Conservation (phyloP, 2,888 invertebrate species). For the Ormyrus pomaceus region DNA sequence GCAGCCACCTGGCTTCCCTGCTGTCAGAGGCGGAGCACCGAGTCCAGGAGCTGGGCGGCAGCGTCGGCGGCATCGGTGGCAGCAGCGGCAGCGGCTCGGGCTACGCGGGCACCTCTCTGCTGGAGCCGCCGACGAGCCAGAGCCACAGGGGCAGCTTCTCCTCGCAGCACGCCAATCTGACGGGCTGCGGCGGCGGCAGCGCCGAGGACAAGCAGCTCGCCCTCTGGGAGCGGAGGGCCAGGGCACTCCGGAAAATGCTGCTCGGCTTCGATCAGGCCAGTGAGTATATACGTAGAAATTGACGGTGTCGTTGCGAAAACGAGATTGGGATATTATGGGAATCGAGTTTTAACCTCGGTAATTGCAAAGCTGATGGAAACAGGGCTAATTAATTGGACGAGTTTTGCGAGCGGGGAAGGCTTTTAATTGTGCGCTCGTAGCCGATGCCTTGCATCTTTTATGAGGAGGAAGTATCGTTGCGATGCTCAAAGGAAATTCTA, state of each 20-base stretch:
- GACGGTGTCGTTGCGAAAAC: no score
- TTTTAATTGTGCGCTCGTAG: no score
- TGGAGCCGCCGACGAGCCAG: slow-evolving; percentile 65
- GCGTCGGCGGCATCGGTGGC: slow-evolving; percentile 74
- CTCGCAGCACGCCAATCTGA: slow-evolving; percentile 76
- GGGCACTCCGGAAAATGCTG: slow-evolving; percentile 87
- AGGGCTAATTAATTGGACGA: no score
- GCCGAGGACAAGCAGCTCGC: slow-evolving; percentile 89
- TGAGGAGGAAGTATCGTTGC: no score
- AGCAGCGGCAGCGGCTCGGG: neutral
- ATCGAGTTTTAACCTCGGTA: no score
- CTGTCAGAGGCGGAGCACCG: slow-evolving; percentile 90
- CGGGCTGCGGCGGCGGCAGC: slow-evolving; percentile 81
- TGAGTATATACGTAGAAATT: slow-evolving; percentile 69
- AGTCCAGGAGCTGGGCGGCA: slow-evolving; percentile 82
- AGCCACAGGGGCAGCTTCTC: slow-evolving; percentile 71
- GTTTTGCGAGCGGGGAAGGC: no score
- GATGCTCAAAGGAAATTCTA: no score
- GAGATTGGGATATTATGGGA: no score
- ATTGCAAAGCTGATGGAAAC: no score
- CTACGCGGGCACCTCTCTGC: slow-evolving; percentile 61
- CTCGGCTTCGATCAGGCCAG: slow-evolving; percentile 91
- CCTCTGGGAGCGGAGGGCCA: slow-evolving; percentile 90
- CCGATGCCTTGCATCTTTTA: no score
- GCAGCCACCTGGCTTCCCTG: slow-evolving; percentile 85